Conservation (phyloP, 2,113 vertebrate genomes). For the Hippolais icterina region DNA sequence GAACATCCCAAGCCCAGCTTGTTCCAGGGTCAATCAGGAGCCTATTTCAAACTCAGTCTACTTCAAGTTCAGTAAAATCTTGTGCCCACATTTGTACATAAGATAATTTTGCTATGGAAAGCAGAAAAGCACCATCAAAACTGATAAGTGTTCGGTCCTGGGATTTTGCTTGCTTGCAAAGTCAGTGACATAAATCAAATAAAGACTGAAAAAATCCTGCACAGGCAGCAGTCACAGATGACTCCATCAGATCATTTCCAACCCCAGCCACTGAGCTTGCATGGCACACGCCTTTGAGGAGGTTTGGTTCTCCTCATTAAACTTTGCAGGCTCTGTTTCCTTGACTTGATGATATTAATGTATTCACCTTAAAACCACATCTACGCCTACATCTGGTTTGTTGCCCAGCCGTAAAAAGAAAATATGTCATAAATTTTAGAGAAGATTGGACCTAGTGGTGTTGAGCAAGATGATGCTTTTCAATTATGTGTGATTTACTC, state of each 20-base stretch:
- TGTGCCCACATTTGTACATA: background rate
- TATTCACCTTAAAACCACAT: conserved; percentile 32
- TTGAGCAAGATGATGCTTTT: conserved; percentile 39
- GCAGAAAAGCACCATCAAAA: background rate
- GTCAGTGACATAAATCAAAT: background rate
- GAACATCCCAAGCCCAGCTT: background rate
- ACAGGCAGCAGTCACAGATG: background rate
- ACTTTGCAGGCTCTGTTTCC: background rate
- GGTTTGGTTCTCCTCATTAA: background rate
- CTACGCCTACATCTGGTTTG: conserved; percentile 18
- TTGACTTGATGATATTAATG: background rate
- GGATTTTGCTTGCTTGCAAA: background rate
- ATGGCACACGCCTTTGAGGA: background rate
- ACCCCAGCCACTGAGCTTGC: background rate
- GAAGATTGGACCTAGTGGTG: background rate
- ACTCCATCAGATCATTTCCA: background rate
- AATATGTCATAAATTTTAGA: conserved; percentile 42
- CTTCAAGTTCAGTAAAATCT: background rate
- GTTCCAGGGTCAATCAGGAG: background rate
- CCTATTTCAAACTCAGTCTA: background rate
- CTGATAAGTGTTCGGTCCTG: rapidly evolving
- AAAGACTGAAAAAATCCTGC: background rate
- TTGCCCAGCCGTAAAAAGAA: conserved; percentile 42
- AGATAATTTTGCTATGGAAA: background rate
- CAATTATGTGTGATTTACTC: conserved; percentile 53